Conservation (phyloP, 1,140 invertebrate species). For the Caenorhabditis brenneri region DNA sequence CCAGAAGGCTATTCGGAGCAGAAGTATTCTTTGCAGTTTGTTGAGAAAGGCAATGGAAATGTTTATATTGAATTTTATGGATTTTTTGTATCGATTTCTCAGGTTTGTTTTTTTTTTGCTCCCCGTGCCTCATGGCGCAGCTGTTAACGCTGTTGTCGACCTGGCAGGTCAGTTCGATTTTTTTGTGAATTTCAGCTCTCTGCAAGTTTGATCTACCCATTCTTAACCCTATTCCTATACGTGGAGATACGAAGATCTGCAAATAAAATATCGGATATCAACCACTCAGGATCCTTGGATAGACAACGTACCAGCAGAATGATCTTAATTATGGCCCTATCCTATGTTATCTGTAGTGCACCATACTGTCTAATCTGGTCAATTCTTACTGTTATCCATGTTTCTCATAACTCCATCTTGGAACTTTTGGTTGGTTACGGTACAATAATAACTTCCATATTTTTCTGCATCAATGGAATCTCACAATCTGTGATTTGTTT, state of each 20-base stretch:
- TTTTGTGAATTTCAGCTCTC: not conserved
- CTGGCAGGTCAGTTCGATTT: too few relatives aligned
- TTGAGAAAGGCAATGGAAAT: not conserved
- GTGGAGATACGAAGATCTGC: not conserved
- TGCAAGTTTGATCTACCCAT: not conserved
- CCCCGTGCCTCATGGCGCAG: too few relatives aligned
- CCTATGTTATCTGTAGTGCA: not conserved
- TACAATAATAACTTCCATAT: not conserved
- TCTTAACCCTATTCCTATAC: not conserved
- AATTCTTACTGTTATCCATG: not conserved
- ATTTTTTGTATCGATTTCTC: not conserved
- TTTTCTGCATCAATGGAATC: not conserved
- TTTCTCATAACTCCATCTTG: not conserved
- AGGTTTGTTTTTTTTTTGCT: too few relatives aligned
- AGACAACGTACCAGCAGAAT: not conserved
- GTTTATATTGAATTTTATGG: not conserved
- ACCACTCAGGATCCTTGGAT: not conserved
- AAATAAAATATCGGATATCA: not conserved
- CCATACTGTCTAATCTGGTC: not conserved
- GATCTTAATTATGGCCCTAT: not conserved
- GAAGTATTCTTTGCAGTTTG: not conserved
- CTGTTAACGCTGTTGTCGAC: too few relatives aligned
- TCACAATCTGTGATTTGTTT: not conserved
- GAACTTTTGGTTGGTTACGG: not conserved
- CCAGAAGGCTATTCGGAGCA: not conserved